phyloP scores from a whole-genome alignment of 1,140 invertebrate genomes.

The Manduca sexta region DNA sequence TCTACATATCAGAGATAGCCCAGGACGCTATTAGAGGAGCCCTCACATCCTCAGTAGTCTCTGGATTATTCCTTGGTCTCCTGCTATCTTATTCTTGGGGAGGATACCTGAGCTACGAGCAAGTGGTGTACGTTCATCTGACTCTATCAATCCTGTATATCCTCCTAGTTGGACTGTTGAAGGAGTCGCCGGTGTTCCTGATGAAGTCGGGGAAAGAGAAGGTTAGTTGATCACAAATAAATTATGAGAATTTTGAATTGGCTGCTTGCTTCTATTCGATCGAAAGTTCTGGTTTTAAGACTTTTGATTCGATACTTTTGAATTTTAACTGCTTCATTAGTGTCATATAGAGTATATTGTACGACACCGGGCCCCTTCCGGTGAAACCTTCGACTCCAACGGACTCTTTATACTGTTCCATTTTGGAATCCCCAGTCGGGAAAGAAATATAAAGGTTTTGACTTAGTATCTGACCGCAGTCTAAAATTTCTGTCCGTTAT shows the following conservation, averaged over 20 bases:
- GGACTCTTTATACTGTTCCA: too few relatives aligned
- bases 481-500: too few relatives aligned
- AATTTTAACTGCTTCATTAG: too few relatives aligned
- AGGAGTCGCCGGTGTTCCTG: conserved; percentile 51
- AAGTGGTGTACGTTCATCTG: conserved; percentile 42
- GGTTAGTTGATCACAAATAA: conserved; percentile 17
- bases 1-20: conserved; percentile 54
- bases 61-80: conserved; percentile 41
- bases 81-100: conserved; percentile 47
- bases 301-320: too few relatives aligned
- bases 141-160: conserved; percentile 41
- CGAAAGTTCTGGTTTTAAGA: too few relatives aligned
- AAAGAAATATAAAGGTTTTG: too few relatives aligned
- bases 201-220: conserved; percentile 42
- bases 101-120: conserved; percentile 37
- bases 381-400: too few relatives aligned
- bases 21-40: conserved; percentile 52
- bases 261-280: not conserved
- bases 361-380: too few relatives aligned
- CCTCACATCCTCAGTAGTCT: conserved; percentile 42
- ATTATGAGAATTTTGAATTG: too few relatives aligned
- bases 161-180: conserved; percentile 32
- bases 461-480: too few relatives aligned
- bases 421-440: too few relatives aligned
- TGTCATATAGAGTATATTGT: too few relatives aligned